phyloP scores from a whole-genome alignment of 2,888 invertebrate species.

The Cinara cedri region DNA sequence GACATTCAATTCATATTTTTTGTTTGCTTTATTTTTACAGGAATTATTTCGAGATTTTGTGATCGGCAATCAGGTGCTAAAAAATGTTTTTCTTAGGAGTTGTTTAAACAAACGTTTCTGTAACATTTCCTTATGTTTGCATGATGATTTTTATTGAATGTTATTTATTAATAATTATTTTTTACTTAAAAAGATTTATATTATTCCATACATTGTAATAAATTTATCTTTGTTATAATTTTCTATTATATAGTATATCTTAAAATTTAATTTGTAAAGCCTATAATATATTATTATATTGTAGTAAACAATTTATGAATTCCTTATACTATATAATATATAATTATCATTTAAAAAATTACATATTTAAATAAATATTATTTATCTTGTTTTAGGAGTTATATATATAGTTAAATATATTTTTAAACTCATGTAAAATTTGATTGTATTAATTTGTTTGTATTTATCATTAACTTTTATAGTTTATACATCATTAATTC shows the following conservation, averaged over 20 bases:
- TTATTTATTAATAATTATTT: slow-evolving; percentile 31
- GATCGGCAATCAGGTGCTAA: slow-evolving; percentile 55
- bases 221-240: neutral
- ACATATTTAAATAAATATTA: neutral
- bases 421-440: neutral
- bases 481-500: neutral
- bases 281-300: neutral
- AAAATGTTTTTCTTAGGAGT: slow-evolving; percentile 53
- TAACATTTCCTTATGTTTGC: slow-evolving; percentile 49
- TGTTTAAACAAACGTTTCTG: slow-evolving; percentile 35
- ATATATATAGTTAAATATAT: neutral
- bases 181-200: neutral
- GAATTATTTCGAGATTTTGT: slow-evolving; percentile 56
- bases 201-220: slow-evolving; percentile 6
- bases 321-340: neutral
- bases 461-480: slow-evolving; percentile 1
- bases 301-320: neutral
- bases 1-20: slow-evolving; percentile 42
- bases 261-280: slow-evolving; percentile 12
- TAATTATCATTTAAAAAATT: neutral
- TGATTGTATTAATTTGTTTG: neutral
- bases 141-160: slow-evolving; percentile 41
- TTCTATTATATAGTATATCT: neutral
- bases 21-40: slow-evolving; percentile 55
- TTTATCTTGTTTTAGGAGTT: neutral